Percentiles rank a stretch among this genome's conserved stretches.
phyloP scores from a whole-genome alignment of 2,797 vertebrate species.

The Oceanodroma leucorhoa region DNA sequence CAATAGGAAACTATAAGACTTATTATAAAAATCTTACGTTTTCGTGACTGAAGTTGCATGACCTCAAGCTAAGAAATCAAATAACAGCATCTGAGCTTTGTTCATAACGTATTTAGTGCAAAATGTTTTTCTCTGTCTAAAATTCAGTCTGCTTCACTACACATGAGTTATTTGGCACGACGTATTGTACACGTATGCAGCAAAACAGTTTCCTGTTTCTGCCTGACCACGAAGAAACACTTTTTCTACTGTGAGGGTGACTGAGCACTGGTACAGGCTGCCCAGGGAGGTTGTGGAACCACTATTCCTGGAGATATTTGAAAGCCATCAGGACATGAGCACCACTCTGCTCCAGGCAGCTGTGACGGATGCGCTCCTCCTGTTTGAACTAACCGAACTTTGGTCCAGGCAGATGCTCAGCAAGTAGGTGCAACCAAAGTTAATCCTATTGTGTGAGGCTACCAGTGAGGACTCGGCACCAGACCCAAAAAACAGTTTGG shows the following conservation, averaged over 20 bases:
- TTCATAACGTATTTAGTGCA: not conserved
- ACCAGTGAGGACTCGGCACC: not conserved
- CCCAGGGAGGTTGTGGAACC: not conserved
- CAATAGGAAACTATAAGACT: not conserved
- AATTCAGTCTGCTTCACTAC: not conserved
- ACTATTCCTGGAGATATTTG: fast-evolving
- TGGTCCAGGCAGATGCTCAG: not conserved
- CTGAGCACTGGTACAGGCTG: too few species aligned
- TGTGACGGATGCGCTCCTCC: not conserved
- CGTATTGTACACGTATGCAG: fast-evolving
- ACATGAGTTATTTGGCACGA: fast-evolving
- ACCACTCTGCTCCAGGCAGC: not conserved
- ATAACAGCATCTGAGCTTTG: not conserved
- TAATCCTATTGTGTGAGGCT: not conserved
- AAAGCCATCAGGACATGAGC: not conserved
- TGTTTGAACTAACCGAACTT: not conserved
- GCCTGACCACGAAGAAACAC: not conserved
- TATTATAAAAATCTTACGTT: not conserved
- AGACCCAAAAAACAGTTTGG: not conserved
- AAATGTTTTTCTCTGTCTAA: not conserved
- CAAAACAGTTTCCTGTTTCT: not conserved
- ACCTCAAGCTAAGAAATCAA: not conserved
- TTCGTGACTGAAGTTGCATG: not conserved
- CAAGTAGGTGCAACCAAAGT: not conserved
- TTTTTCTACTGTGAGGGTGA: not conserved